A percentile compares a stretch with the other conserved stretches of the same genome.
phyloP scores from a whole-genome alignment of 2,888 invertebrate species.

The Campoletis raptor region DNA sequence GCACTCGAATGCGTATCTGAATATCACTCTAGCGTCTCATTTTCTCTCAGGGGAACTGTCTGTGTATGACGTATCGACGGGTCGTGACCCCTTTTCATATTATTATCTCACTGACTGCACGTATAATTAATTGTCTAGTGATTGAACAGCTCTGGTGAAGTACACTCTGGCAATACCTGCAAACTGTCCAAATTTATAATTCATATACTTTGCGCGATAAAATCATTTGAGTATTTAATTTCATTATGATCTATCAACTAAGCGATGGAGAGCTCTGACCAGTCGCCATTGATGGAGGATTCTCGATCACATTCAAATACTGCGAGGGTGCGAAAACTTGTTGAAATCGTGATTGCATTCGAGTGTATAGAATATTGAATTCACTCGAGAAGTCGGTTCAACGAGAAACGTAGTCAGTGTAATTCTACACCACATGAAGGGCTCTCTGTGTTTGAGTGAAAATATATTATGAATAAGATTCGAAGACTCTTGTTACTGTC shows the following conservation, averaged over 20 bases:
- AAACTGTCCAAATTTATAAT: background rate
- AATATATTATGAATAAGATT: constrained; percentile 32
- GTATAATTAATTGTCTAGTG: constrained; percentile 6
- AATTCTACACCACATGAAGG: constrained; percentile 27
- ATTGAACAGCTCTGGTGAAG: background rate
- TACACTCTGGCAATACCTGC: constrained; percentile 20
- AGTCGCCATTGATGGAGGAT: constrained; percentile 21
- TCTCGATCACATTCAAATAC: constrained; percentile 10
- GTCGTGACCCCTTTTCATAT: constrained; percentile 34
- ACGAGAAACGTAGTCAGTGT: constrained; percentile 13
- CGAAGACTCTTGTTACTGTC: constrained; percentile 3
- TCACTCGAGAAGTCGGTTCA: background rate
- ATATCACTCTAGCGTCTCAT: constrained; percentile 20
- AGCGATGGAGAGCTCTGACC: background rate
- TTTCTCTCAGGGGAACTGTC: constrained; percentile 40
- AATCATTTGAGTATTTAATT: constrained; percentile 28
- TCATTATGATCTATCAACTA: constrained; percentile 7
- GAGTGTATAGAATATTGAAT: constrained; percentile 16
- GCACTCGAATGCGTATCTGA: constrained; percentile 33
- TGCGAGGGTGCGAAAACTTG: background rate
- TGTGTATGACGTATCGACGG: constrained; percentile 33
- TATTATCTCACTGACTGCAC: constrained; percentile 12
- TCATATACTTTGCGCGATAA: background rate
- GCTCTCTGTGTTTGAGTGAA: constrained; percentile 3
- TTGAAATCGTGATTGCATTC: constrained; percentile 37